These are phyloP conservation scores for Lepidiolamprologus cunningtoni DNA, from an alignment of 2,113 vertebrate species.

Conservation along the genomic window DNA sequence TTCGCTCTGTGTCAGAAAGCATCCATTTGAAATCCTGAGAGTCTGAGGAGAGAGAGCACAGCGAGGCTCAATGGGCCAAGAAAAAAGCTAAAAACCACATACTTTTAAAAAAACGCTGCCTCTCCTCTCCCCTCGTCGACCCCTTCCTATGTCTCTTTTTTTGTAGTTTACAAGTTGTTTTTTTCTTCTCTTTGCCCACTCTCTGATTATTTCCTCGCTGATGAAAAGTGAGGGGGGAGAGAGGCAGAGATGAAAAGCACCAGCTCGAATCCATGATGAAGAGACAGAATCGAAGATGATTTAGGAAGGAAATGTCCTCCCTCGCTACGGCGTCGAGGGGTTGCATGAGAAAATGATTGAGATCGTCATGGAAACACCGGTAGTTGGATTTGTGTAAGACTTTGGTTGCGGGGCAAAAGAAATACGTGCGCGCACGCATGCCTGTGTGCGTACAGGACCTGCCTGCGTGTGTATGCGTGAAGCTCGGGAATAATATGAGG, in stretches of 20 bases:
- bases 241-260: slow-evolving; percentile 27
- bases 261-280: slow-evolving; percentile 5
- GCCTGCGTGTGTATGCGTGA: background rate
- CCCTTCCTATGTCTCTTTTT: background rate
- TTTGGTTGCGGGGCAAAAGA: background rate
- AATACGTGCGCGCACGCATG: background rate
- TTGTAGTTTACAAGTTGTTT: background rate
- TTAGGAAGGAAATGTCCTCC: slow-evolving; percentile 24
- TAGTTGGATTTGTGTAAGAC: background rate
- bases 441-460: background rate
- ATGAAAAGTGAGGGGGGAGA: background rate
- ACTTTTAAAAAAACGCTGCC: background rate
- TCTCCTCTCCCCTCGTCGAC: background rate
- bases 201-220: slow-evolving; percentile 17
- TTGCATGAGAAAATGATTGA: slow-evolving; percentile 37
- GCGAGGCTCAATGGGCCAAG: slow-evolving; percentile 14
- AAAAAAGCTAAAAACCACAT: slow-evolving; percentile 12
- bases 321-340: background rate
- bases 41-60: slow-evolving; percentile 17
- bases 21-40: slow-evolving; percentile 24
- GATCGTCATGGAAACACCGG: slow-evolving; percentile 58
- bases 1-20: slow-evolving; percentile 29
- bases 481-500: slow-evolving; percentile 6
- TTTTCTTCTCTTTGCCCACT: background rate
- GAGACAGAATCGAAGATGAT: slow-evolving; percentile 23